Conservation (phyloP, 1,140 invertebrate genomes). For the Amyelois transitella region DNA sequence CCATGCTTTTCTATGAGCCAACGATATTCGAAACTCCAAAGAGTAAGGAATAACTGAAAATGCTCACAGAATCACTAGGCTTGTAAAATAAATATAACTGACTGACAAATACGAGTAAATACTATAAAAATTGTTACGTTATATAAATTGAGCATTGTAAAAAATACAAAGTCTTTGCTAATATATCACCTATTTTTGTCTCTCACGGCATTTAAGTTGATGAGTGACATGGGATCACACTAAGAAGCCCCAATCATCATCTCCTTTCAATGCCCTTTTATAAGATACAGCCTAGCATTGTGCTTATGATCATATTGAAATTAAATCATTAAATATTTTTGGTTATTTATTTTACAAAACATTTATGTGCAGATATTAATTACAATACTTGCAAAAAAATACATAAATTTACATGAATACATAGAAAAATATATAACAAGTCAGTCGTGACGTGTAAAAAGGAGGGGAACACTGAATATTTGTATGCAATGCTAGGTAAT, state of each 20-base stretch:
- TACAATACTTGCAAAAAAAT: background rate
- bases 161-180: too few relatives aligned
- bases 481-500: conserved; percentile 48
- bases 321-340: too few relatives aligned
- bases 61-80: conserved; percentile 46
- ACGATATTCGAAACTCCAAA: conserved; percentile 5
- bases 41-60: background rate
- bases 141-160: background rate
- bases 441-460: conserved; percentile 25
- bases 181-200: too few relatives aligned
- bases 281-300: too few relatives aligned
- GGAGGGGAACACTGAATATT: conserved; percentile 69
- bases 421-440: conserved; percentile 12
- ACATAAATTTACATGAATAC: conserved; percentile 4
- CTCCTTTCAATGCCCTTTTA: too few relatives aligned
- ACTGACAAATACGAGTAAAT: conserved; percentile 7
- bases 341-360: background rate
- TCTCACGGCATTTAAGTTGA: too few relatives aligned
- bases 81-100: conserved; percentile 10
- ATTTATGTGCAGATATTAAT: background rate
- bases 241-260: too few relatives aligned
- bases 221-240: too few relatives aligned
- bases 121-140: background rate
- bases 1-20: conserved; percentile 45
- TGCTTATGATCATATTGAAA: too few relatives aligned